Evolutionary conservation across 2,888 invertebrate genomes (phyloP), one percentile per base, ranked within the genome.

Genomic region (Agonum fuliginosum): DNA sequence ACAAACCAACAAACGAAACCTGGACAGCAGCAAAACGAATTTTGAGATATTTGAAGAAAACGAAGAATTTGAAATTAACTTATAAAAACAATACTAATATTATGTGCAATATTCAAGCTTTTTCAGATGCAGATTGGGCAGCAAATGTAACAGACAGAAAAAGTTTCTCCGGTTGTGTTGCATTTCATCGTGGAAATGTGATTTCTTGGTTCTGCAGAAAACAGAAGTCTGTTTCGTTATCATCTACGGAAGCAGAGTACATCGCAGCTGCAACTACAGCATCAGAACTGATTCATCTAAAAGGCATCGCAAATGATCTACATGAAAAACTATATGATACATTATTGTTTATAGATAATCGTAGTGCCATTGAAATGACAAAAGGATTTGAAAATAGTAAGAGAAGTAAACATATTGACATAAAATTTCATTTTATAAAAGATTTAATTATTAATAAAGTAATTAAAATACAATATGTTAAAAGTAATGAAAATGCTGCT

Each of bases 201-300:
- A 12, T 41, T 5, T 41, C 37, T 10, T 41, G 37, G 37, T 41
- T 41, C 12, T n/a, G n/a, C 8, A 41, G 24, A 22, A 58, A 58
- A 58, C 58, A 58, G 20, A 8, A 58, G 20, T 67, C 37, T 5
- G 70, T 70, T 6, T 3, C 70, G 5, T 20, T 70, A 24, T 70
- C 70, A 70, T 43, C 70, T 14, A 46, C 46, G 10, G 20, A 70
- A 14, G 43, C 43, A 2, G 70, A 70, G 41, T 70, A 70, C 41
- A 70, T 70, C 20, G 46, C 46, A 10, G 70, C 70, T 24, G 70
- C 70, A 2, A 4, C 19, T 14, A 43, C 70, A 3, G 12, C 34
- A 8, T 5, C 12, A 10, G 69, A 69, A 41, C 19, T 69, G 22
- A 6, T 69, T 3, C 19, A n/a, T 12, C 37, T 37, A n/a, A 67